These are phyloP conservation scores for Lepus europaeus DNA, from an alignment of 2,113 vertebrate species.

Conservation along the genomic window DNA sequence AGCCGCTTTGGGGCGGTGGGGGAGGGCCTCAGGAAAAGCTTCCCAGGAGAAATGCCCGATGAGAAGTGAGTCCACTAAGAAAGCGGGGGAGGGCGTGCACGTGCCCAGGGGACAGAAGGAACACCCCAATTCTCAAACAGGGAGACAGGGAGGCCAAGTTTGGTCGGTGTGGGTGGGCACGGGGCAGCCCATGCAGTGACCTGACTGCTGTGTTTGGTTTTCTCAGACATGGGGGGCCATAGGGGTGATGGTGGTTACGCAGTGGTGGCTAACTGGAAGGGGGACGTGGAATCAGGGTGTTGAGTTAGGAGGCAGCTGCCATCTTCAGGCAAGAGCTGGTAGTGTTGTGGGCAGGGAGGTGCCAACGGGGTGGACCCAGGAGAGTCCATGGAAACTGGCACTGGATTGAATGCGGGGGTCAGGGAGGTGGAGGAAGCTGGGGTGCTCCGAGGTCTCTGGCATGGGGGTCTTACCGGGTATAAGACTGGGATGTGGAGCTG, in stretches of 20 bases:
- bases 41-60: background rate
- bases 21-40: background rate
- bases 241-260: too few species aligned
- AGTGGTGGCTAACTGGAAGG: too few species aligned
- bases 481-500: background rate
- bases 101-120: background rate
- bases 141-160: background rate
- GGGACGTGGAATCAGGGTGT: background rate
- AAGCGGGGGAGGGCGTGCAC: background rate
- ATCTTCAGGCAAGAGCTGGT: slow-evolving; percentile 1
- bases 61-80: background rate
- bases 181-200: background rate
- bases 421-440: background rate
- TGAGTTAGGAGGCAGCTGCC: background rate
- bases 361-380: background rate
- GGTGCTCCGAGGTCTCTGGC: background rate
- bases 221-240: background rate
- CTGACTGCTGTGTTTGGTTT: background rate
- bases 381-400: background rate
- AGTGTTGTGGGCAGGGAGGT: background rate
- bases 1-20: background rate
- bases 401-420: background rate
- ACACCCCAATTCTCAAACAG: background rate
- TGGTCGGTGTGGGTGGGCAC: background rate
- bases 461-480: background rate